Evolutionary conservation across 2,113 vertebrate genomes (phyloP).

Genomic region (Pseudopipra pipra): DNA sequence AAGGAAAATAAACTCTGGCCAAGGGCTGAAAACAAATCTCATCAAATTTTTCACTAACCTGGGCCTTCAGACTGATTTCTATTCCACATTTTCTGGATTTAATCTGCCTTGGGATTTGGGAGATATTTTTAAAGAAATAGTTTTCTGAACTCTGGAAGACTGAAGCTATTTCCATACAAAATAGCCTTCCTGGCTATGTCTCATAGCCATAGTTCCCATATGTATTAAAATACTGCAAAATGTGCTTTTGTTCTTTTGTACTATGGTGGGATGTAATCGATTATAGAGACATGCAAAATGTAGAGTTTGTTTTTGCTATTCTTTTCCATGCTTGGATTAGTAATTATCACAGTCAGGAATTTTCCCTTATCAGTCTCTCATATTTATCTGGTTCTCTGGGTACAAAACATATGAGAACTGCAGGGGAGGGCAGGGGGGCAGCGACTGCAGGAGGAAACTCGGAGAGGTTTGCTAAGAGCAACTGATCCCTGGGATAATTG

Average conservation of each 20-base stretch:
- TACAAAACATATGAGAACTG: background rate
- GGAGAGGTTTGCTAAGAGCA: background rate
- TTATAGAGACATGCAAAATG: background rate
- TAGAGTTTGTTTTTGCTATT: background rate
- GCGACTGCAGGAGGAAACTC: background rate
- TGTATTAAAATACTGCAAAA: background rate
- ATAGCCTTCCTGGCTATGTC: background rate
- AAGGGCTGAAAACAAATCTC: background rate
- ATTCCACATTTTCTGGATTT: conserved; percentile 2
- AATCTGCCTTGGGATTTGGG: background rate
- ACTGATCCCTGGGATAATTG: background rate
- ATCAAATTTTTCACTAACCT: background rate
- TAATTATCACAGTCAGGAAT: background rate
- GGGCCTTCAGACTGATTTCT: background rate
- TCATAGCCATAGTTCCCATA: background rate
- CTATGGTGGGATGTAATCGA: background rate
- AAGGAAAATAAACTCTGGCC: conserved; percentile 2
- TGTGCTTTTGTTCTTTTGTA: background rate
- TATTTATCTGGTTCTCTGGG: background rate
- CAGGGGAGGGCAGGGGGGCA: background rate
- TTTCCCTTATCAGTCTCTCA: background rate
- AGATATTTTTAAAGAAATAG: conserved; percentile 33
- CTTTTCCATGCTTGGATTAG: background rate
- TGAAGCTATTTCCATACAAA: conserved; percentile 14
- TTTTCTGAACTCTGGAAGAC: conserved; percentile 23